A percentile compares a stretch with the other conserved stretches of the same genome.
phyloP scores from a whole-genome alignment of 2,888 invertebrate genomes.

The Lacanobia oleracea region DNA sequence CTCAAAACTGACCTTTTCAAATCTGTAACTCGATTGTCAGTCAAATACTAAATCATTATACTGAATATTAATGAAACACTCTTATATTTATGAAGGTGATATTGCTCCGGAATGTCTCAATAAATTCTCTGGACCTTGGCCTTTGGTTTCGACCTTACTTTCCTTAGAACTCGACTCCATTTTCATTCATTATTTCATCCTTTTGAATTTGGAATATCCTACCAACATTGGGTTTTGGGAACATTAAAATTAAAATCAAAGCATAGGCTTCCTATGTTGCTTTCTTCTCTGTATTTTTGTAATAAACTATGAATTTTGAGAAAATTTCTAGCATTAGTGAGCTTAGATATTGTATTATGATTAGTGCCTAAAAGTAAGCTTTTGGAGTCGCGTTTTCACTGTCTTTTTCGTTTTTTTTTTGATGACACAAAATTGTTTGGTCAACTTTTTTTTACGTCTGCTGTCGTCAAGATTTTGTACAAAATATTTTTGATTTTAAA shows the following conservation, averaged over 20 bases:
- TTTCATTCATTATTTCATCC: constrained; percentile 53
- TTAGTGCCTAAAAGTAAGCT: constrained; percentile 64
- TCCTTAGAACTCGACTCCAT: constrained; percentile 17
- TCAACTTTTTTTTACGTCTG: neutral
- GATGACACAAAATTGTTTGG: neutral
- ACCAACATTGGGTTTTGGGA: constrained; percentile 63
- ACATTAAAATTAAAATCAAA: constrained; percentile 60
- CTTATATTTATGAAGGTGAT: constrained; percentile 56
- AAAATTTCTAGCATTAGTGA: constrained; percentile 47
- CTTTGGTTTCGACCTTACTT: constrained; percentile 26
- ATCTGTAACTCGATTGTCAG: constrained; percentile 8
- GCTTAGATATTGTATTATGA: constrained; percentile 52
- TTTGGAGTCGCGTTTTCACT: constrained; percentile 49
- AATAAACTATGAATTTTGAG: constrained; percentile 34
- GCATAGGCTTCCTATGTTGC: constrained; percentile 22
- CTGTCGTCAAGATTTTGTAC: neutral
- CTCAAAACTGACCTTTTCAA: constrained; percentile 4
- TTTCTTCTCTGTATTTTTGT: constrained; percentile 42
- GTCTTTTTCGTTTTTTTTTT: neutral
- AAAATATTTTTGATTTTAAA: neutral
- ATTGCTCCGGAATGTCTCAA: constrained; percentile 53
- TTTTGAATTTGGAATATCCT: constrained; percentile 46
- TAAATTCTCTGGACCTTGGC: constrained; percentile 51
- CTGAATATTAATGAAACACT: constrained; percentile 51
- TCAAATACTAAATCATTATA: constrained; percentile 47